Evolutionary conservation across 1,140 invertebrate species (phyloP), one percentile per base, ranked within the genome.

Genomic region (Cotesia glomerata): DNA sequence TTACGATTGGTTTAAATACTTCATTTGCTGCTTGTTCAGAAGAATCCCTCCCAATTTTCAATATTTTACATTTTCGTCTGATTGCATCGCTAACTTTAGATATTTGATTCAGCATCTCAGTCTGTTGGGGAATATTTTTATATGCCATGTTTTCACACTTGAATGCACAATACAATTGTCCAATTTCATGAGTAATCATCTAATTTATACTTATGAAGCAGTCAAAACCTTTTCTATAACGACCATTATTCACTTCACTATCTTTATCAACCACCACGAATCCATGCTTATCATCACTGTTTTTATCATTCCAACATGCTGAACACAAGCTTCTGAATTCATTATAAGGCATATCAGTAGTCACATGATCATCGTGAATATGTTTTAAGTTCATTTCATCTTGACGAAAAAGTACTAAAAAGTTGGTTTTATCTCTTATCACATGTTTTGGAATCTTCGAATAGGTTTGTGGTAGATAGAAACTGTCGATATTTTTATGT

Each of bases 21-120:
- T 70, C 45, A 18, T 66, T 75, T 45, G 72, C 62, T 14, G 11
- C 32, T 52, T n/a, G n/a, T n/a, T n/a, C n/a, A n/a, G n/a, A n/a
- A n/a, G n/a, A n/a, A n/a, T n/a, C n/a, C n/a, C n/a, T n/a, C 54
- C 61, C 69, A 7, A 34, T 52, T 62, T 75, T 77, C 5, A 77
- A 61, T 9, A 74, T 61, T 61, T 59, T 66, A 75, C 75, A 65
- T 54, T 75, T 74, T 45, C 61, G 68, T 13, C 72, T 52, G 18
- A 75, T 77, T 32, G 66, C 71, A 61, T 77, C 69, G 35, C 74
- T 77, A 2, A 58, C 72, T 67, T 70, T 65, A 13, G 64, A 56
- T 63, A 77, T 69, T 62, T 75, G 64, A 49, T 39, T 8, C 32
- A 77, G 34, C 3, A 75, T n/a, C 1, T 69, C 36, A 52, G 58